phyloP scores from a whole-genome alignment of 2,888 invertebrate species.

The Crossocerus cetratus region DNA sequence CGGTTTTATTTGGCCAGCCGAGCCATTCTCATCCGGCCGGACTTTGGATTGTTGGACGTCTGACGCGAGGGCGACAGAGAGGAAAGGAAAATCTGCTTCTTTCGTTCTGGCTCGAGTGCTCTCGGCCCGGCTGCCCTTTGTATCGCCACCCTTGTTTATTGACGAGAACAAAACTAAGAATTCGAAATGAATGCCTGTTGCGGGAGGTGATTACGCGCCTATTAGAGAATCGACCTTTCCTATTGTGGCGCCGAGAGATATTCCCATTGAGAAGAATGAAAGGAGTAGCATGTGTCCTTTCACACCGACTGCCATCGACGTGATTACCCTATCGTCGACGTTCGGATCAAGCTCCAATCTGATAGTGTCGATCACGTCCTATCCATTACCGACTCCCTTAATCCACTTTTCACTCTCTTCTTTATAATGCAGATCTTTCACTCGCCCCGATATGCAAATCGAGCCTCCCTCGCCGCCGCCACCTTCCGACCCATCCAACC shows the following conservation, averaged over 20 bases:
- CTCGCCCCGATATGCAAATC: slow-evolving; percentile 62
- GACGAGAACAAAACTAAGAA: slow-evolving; percentile 15
- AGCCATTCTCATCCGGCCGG: not conserved
- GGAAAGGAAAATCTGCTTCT: no score
- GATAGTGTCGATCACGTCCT: slow-evolving; percentile 59
- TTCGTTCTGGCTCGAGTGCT: slow-evolving; percentile 19
- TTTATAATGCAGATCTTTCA: slow-evolving; percentile 62
- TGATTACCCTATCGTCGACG: slow-evolving; percentile 51
- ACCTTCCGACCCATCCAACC: not conserved
- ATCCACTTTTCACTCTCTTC: slow-evolving; percentile 70
- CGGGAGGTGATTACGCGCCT: not conserved
- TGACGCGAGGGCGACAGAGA: no score
- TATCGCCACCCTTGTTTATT: slow-evolving; percentile 1
- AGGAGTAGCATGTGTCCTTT: slow-evolving; percentile 61
- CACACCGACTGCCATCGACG: slow-evolving; percentile 62
- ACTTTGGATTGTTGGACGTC: no score
- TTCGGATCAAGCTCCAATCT: slow-evolving; percentile 57
- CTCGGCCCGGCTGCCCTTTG: slow-evolving; percentile 16
- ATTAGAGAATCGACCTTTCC: no score
- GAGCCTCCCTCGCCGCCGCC: slow-evolving; percentile 24
- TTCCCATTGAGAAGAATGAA: no score
- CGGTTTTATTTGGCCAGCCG: not conserved
- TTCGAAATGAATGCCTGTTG: not conserved
- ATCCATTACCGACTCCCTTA: slow-evolving; percentile 67
- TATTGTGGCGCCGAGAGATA: no score